A percentile compares a stretch with the other conserved stretches of the same genome.
phyloP scores from a whole-genome alignment of 2,797 vertebrate genomes.

The Morelia viridis region DNA sequence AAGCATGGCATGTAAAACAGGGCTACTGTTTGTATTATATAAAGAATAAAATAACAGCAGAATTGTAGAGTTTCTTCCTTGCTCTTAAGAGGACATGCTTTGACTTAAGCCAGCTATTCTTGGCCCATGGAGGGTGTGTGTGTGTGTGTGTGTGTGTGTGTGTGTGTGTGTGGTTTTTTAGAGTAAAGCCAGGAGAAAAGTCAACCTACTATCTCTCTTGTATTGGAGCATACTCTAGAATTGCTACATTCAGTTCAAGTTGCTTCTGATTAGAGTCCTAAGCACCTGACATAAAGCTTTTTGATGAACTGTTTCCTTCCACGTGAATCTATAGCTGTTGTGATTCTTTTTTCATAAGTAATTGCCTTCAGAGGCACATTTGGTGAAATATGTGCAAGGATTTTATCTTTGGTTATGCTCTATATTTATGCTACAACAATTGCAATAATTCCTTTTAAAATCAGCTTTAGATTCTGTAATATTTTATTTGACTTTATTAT shows the following conservation, averaged over 20 bases:
- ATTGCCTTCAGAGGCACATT: neutral
- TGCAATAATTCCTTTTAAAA: neutral
- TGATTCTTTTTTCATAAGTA: neutral
- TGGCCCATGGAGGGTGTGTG: neutral
- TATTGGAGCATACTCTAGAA: neutral
- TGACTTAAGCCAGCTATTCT: neutral
- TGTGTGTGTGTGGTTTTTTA: neutral
- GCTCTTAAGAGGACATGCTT: neutral
- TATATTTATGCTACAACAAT: neutral
- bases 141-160: no score
- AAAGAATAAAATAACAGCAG: neutral
- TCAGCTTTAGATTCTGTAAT: neutral
- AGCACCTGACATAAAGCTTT: neutral
- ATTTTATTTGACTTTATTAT: neutral
- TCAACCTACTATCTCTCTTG: neutral
- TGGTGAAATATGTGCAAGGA: neutral
- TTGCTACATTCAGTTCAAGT: neutral
- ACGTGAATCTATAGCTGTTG: neutral
- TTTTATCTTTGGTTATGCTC: neutral
- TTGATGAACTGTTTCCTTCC: neutral
- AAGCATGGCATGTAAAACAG: neutral
- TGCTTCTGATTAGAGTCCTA: neutral
- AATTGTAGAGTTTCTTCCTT: neutral
- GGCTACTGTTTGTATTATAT: neutral
- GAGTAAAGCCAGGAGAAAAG: neutral